Percentiles rank a stretch among this genome's conserved stretches.
Conservation (phyloP, 1,140 invertebrate species). For the Tetramorium simillimum region DNA sequence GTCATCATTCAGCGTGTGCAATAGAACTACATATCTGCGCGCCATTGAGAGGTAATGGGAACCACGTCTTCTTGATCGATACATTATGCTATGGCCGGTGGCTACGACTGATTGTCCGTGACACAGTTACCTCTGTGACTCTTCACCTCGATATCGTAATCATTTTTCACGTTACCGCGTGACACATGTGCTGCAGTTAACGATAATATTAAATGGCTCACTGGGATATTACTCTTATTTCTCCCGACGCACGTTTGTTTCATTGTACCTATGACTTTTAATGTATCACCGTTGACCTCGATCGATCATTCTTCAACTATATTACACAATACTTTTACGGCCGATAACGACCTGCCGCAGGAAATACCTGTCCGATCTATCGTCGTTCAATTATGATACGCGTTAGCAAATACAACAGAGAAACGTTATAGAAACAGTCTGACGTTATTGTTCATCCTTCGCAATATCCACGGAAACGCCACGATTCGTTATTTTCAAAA, state of each 20-base stretch:
- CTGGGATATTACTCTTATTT: slow-evolving; percentile 17
- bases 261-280: slow-evolving; percentile 13
- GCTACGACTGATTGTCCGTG: slow-evolving; percentile 38
- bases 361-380: slow-evolving; percentile 32
- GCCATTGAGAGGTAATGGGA: neutral
- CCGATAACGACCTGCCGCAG: slow-evolving; percentile 26
- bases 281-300: slow-evolving; percentile 35
- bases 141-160: slow-evolving; percentile 45
- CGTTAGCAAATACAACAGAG: neutral
- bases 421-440: slow-evolving; percentile 36
- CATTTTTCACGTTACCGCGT: slow-evolving; percentile 21
- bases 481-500: slow-evolving; percentile 44
- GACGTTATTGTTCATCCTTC: slow-evolving; percentile 41
- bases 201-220: slow-evolving; percentile 4
- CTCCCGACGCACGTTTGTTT: slow-evolving; percentile 12
- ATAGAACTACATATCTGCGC: slow-evolving; percentile 36
- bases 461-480: neutral
- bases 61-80: slow-evolving; percentile 35
- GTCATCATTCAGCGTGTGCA: slow-evolving; percentile 45
- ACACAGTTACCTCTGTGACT: slow-evolving; percentile 32
- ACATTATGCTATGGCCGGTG: slow-evolving; percentile 21
- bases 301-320: slow-evolving; percentile 32
- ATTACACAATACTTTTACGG: slow-evolving; percentile 29
- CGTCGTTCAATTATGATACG: slow-evolving; percentile 19
- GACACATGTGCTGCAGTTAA: slow-evolving; percentile 5